These are phyloP conservation scores for Azorinus chamasolen DNA, from an alignment of 2,888 invertebrate species.

Conservation along the genomic window DNA sequence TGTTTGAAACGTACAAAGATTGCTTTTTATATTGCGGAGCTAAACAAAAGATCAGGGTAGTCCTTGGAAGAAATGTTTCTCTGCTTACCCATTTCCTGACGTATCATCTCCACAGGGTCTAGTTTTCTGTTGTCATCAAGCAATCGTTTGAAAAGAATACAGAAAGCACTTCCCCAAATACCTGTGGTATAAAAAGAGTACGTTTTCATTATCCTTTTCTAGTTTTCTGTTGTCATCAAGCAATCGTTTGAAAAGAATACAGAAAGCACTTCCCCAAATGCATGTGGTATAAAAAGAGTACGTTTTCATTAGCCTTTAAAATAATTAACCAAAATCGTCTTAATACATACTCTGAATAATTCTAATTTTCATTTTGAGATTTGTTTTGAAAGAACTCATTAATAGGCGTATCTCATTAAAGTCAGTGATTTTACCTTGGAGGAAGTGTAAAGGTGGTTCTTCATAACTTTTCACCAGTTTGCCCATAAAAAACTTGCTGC, in stretches of 20 bases:
- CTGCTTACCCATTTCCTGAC: slow-evolving; percentile 78
- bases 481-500: slow-evolving; percentile 86
- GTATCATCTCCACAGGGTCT: slow-evolving; percentile 82
- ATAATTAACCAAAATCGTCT: not conserved
- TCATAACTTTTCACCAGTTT: slow-evolving; percentile 83
- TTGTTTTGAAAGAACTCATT: no score
- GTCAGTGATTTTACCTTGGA: slow-evolving; percentile 86
- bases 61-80: no score
- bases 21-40: no score
- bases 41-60: no score
- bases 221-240: slow-evolving; percentile 84
- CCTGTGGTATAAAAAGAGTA: slow-evolving; percentile 73
- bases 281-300: slow-evolving; percentile 72
- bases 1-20: no score
- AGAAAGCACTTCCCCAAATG: slow-evolving; percentile 87
- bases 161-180: slow-evolving; percentile 87
- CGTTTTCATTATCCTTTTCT: slow-evolving; percentile 53
- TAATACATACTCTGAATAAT: no score
- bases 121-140: slow-evolving; percentile 84
- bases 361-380: no score
- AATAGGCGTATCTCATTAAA: no score
- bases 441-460: slow-evolving; percentile 87
- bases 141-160: slow-evolving; percentile 86
- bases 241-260: slow-evolving; percentile 86
- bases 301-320: not conserved